Percentiles rank a stretch among this genome's conserved stretches.
Conservation (phyloP, 2,888 invertebrate species). For the Balanococcus diminutus region DNA sequence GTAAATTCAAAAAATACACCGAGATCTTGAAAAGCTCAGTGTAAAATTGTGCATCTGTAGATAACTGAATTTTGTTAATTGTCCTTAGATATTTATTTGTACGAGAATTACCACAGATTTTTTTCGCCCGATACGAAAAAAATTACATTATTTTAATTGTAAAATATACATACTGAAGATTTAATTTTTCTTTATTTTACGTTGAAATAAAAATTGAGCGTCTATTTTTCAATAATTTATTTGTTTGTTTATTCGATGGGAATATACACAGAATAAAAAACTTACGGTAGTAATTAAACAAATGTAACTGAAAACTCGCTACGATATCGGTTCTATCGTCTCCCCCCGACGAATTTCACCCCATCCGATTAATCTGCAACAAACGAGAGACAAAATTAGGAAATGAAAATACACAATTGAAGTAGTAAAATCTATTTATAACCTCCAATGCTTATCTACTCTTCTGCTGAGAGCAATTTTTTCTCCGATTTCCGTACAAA, state of each 20-base stretch:
- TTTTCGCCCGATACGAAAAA: background rate
- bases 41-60: slow-evolving; percentile 59
- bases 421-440: slow-evolving; percentile 59
- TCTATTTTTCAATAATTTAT: background rate
- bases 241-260: background rate
- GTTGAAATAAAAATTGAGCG: background rate
- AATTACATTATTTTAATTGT: background rate
- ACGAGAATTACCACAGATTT: background rate
- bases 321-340: slow-evolving; percentile 82
- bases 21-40: slow-evolving; percentile 64
- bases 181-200: background rate
- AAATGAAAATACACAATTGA: background rate
- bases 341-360: slow-evolving; percentile 98
- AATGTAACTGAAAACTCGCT: background rate
- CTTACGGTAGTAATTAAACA: background rate
- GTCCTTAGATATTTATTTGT: background rate
- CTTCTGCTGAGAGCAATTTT: slow-evolving; percentile 98
- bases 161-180: background rate
- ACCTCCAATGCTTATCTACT: slow-evolving; percentile 99
- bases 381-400: too few relatives aligned
- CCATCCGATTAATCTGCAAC: slow-evolving; percentile 90
- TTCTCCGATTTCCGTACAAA: slow-evolving; percentile 98
- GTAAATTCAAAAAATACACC: slow-evolving; percentile 67
- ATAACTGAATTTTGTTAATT: background rate
- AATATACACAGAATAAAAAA: background rate